Percentiles rank a stretch among this genome's conserved stretches.
Evolutionary conservation across 2,888 invertebrate genomes (phyloP).

Genomic region (Melanchra persicariae): DNA sequence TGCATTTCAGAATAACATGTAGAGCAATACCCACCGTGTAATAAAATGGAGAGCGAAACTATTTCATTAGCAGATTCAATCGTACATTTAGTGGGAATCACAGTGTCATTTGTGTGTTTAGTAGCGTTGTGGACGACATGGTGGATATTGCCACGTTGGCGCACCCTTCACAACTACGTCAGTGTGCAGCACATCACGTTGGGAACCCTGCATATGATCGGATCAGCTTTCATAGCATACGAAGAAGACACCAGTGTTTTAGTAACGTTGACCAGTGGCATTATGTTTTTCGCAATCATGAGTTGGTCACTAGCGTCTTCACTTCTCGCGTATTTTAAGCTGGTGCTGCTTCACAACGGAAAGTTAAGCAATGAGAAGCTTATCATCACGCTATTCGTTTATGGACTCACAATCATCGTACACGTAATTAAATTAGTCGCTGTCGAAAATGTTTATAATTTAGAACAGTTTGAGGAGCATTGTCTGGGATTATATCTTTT

Average conservation of each 20-base stretch:
- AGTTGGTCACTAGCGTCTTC: slow-evolving; percentile 60
- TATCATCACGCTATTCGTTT: slow-evolving; percentile 51
- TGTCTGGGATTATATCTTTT: slow-evolving; percentile 7
- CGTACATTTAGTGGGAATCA: slow-evolving; percentile 17
- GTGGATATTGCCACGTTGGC: slow-evolving; percentile 66
- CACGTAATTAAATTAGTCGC: slow-evolving; percentile 14
- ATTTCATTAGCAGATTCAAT: not conserved
- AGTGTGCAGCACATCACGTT: slow-evolving; percentile 60
- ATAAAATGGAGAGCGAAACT: slow-evolving; percentile 3
- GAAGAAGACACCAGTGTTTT: not conserved
- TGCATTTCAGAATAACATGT: not conserved
- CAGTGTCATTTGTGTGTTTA: slow-evolving; percentile 29
- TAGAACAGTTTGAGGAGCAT: rapidly evolving
- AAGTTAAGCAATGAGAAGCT: slow-evolving; percentile 55
- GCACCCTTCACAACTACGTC: slow-evolving; percentile 66
- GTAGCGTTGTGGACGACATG: slow-evolving; percentile 60
- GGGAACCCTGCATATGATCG: slow-evolving; percentile 59
- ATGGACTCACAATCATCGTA: slow-evolving; percentile 20
- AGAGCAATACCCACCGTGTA: not conserved
- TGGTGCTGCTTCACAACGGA: slow-evolving; percentile 55
- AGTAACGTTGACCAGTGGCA: not conserved
- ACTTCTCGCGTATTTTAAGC: slow-evolving; percentile 61
- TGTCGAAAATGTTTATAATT: not conserved
- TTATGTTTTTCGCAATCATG: slow-evolving; percentile 44
- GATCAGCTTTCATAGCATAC: not conserved